These are phyloP conservation scores for Cyclopterus lumpus DNA, from an alignment of 2,797 vertebrate species.

Conservation along the genomic window DNA sequence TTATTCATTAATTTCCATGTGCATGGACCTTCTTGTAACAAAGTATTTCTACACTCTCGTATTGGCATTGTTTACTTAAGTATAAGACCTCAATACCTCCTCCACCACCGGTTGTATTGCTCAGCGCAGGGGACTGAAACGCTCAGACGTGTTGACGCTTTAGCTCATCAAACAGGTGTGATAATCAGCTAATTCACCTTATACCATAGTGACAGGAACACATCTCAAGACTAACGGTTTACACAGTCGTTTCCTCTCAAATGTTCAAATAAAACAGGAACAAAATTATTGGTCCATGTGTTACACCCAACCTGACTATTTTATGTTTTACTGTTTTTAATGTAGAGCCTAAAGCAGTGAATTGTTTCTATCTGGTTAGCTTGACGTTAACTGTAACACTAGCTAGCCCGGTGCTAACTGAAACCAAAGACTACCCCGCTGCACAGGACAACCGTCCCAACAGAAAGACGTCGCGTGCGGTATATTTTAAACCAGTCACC, in stretches of 20 bases:
- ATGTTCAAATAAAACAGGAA: neutral
- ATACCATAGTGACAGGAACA: neutral
- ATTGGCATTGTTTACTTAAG: too few relatives aligned
- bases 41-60: neutral
- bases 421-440: neutral
- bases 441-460: neutral
- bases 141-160: too few relatives aligned
- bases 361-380: conserved; percentile 11
- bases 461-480: accelerated
- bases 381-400: neutral
- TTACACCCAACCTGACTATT: neutral
- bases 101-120: neutral
- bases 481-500: conserved; percentile 2
- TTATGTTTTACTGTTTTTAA: neutral
- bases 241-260: neutral
- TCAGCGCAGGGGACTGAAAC: neutral
- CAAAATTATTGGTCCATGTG: neutral
- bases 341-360: neutral
- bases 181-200: neutral
- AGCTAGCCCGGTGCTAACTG: neutral
- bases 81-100: neutral
- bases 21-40: neutral
- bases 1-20: too few relatives aligned
- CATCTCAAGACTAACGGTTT: neutral
- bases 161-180: conserved; percentile 21